Base-by-base conservation (phyloP, 2,113 vertebrate species). In the Mesoclemmys tuberculata region DNA sequence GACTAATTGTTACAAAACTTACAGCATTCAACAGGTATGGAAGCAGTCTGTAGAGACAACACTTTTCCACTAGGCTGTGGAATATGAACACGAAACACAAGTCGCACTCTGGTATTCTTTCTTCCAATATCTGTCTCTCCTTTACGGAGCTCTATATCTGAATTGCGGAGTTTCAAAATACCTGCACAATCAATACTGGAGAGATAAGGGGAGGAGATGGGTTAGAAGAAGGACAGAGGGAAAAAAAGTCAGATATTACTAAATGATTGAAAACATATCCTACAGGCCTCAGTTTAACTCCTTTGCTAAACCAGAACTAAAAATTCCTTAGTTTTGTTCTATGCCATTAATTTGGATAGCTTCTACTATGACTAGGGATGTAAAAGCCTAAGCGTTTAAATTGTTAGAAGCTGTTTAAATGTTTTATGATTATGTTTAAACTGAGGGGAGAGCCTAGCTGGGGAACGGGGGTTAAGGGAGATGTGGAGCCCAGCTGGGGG, bases 1-100 rank as follows among this genome's bases (percentile, higher is more conserved):
- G n/a, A 88, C 77, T 78, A 81, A 90, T 77, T 8, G 79, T 11
- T 24, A 87, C 80, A 88, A 38, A 86, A 99, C 99, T 99, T 98
- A 99, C 99, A 99, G 98, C 99, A 99, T 98, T 99, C 99, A 92
- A 99, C 98, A 96, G 99, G 99, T 97, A 99, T 99, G 95, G 99
- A 99, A 93, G 99, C 97, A 88, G 98, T 99, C 97, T 99, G 99
- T 90, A 99, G 98, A 58, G 99, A 99, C 93, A 99, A 97, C 92
- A 99, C 99, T 97, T 99, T 99, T 97, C 99, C 99, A 85, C 97
- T 99, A 93, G 99, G 97, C 41, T 99, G 99, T 89, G 99, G 99
- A 98, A 99, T 99, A 97, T 99, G 99, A 77, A 99, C 99, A 77
- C 99, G 98, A 95, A 99, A 99, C 94, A 99, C 99, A 89, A 99